Base-by-base conservation (phyloP, 23 tunicate species). In the Halocynthia roretzi region DNA sequence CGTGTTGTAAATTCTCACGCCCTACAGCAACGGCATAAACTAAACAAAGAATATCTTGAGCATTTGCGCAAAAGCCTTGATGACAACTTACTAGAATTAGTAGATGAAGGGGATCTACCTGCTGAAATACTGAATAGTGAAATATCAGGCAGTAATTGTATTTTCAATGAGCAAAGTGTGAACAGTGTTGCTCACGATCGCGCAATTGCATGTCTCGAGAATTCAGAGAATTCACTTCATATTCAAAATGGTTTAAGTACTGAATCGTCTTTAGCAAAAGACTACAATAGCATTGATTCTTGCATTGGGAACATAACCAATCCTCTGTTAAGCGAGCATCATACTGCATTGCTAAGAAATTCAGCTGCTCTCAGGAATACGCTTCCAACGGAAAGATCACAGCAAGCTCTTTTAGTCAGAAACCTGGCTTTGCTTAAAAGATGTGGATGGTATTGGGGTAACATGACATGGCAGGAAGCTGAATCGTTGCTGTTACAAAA, bases 401-500 rank as follows among this genome's bases (percentile, higher is more conserved):
- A 48, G 6, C 50, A 56, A 14, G 78, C 64, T 62, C 74, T 81
- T 17, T 83, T 86, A 19, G 72, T 81, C 9, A 53, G 82, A 22
- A 92, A 86, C 70, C 67, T 92, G 62, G 75, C 71, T 10, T 40
- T 58, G 8, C 67, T 92, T 11, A 92, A 92, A 70, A 56, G 49
- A 23, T 82, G 89, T 78, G 92, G 89, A 14, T 92, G 98, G 98
- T 92, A 92, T 64, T 92, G 98, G 98, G 92, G 93, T 8, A 76
- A 92, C 55, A 82, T 92, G 87, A 62, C 85, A 7, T 92, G 98
- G 98, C 82, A 92, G 82, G 98, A 92, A 61, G 98, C 98, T 0
- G 98, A 92, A 80, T 21, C 77, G 8, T 72, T 92, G 87, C 85
- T 92, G 7, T 15, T 65, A 20, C 76, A 80, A 21, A 79, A 66